Evolutionary conservation across 2,797 vertebrate species (phyloP).

Genomic region (Neosilurus mollespiculum): DNA sequence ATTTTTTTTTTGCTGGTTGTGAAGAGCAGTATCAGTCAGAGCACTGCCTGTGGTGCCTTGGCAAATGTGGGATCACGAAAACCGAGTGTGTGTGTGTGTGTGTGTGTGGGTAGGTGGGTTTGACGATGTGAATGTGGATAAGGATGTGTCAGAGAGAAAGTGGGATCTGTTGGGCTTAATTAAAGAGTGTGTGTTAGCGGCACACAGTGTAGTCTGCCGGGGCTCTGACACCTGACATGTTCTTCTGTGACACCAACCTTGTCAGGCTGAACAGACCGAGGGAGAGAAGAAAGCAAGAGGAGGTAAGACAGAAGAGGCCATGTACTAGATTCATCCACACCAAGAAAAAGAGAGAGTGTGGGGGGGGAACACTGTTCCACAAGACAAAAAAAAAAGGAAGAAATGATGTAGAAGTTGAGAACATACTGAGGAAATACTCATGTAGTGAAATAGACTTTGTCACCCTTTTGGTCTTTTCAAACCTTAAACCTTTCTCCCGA

Average conservation of each 20-base stretch:
- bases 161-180: conserved; percentile 50
- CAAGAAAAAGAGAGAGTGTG: conserved; percentile 2
- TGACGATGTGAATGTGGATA: conserved; percentile 42
- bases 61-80: background rate
- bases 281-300: conserved; percentile 22
- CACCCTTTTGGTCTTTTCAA: background rate
- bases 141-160: conserved; percentile 42
- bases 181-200: conserved; percentile 46
- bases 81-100: conserved; percentile 2
- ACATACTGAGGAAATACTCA: background rate
- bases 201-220: conserved; percentile 43
- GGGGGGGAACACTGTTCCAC: conserved; percentile 6
- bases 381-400: background rate
- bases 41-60: conserved; percentile 15
- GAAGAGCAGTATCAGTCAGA: conserved; percentile 30
- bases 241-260: conserved; percentile 50
- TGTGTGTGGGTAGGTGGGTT: conserved; percentile 40
- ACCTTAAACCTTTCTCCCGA: background rate
- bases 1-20: conserved; percentile 13
- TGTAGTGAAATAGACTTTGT: background rate
- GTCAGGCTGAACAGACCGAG: conserved; percentile 48
- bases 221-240: conserved; percentile 53
- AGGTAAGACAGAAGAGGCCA: background rate
- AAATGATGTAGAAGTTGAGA: background rate
- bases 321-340: conserved; percentile 24